Base-by-base conservation (phyloP, 2,888 invertebrate genomes). In the Diaperis boleti region DNA sequence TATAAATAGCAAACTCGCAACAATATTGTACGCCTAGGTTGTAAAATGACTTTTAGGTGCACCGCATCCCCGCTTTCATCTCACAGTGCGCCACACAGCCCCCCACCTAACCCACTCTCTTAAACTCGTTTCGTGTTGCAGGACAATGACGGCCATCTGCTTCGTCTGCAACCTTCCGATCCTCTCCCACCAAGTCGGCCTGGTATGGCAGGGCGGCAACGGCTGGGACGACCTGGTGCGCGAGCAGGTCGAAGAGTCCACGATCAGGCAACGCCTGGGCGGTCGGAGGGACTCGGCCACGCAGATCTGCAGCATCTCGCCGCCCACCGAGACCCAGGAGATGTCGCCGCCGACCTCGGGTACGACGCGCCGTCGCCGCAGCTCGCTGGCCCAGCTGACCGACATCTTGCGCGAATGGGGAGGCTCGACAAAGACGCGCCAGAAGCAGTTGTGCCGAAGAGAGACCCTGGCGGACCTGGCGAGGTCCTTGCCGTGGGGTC, bases 81-180 rank as follows among this genome's bases (percentile, higher is more conserved):
- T n/a, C n/a, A n/a, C n/a, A n/a, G n/a, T n/a, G n/a, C n/a, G n/a
- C n/a, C n/a, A n/a, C n/a, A n/a, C n/a, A n/a, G n/a, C n/a, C n/a
- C n/a, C n/a, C n/a, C n/a, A n/a, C n/a, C n/a, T n/a, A n/a, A n/a
- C n/a, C n/a, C n/a, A n/a, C n/a, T n/a, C n/a, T n/a, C n/a, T n/a
- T n/a, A n/a, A n/a, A n/a, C n/a, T n/a, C n/a, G n/a, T n/a, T n/a
- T n/a, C n/a, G 6, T 54, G 26, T 75, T 80, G 74, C 89, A 94
- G 94, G 90, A 94, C 92, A 81, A 94, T 94, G 94, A 92, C 94
- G 79, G 92, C 94, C 82, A 91, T 94, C 85, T 96, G 96, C 85
- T 96, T 96, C 86, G 95, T 96, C 76, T 96, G 96, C 91, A 95
- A 96, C 84, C 87, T 95, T 79, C 95, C 96, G 76, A 95, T 96